Conservation (phyloP, 2,888 invertebrate genomes). For the Unio delphinus region DNA sequence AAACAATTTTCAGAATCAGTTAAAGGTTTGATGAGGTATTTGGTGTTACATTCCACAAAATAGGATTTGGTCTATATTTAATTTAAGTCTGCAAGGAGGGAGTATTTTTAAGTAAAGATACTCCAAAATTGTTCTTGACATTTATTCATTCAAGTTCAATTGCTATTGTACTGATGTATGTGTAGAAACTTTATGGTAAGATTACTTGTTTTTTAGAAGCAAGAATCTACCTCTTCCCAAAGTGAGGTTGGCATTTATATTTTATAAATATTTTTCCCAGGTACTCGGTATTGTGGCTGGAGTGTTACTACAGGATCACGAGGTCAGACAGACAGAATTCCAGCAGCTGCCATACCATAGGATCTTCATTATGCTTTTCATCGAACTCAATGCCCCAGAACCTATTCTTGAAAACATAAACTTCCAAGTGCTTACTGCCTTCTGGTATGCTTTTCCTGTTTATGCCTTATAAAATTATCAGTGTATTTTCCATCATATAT, state of each 20-base stretch:
- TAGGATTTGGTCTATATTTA: no score
- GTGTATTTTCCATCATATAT: no score
- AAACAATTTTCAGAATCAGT: no score
- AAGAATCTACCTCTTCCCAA: not conserved
- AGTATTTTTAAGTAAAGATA: no score
- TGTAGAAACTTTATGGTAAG: not conserved
- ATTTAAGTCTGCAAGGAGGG: no score
- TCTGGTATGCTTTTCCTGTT: constrained; percentile 76
- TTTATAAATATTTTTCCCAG: constrained; percentile 38
- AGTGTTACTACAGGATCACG: constrained; percentile 95
- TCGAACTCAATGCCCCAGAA: constrained; percentile 93
- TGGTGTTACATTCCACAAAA: no score
- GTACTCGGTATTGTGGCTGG: constrained; percentile 93
- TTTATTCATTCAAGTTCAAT: no score
- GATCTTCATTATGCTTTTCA: constrained; percentile 94
- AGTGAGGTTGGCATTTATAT: not conserved
- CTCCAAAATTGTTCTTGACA: not conserved
- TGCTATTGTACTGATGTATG: no score
- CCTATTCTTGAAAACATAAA: constrained; percentile 91
- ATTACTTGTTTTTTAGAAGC: not conserved
- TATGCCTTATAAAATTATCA: no score
- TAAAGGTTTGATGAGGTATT: no score
- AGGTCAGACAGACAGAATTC: constrained; percentile 89
- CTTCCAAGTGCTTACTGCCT: constrained; percentile 90
- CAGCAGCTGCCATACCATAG: constrained; percentile 98